Conservation (phyloP, 2,113 vertebrate species). For the Ramphastos sulfuratus region DNA sequence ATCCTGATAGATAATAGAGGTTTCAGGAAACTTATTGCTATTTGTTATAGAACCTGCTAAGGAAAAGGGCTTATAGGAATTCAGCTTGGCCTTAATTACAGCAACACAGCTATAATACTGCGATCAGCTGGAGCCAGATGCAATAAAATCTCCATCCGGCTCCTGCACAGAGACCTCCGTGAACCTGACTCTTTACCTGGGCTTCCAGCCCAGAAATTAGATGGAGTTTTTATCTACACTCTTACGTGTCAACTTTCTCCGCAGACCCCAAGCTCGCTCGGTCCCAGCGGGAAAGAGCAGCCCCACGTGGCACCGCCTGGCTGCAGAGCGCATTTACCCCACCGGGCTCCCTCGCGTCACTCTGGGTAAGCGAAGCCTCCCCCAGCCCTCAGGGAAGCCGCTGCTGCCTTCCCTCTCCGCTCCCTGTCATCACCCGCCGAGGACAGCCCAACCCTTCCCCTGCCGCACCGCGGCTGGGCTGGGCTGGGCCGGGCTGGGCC, state of each 20-base stretch:
- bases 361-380: neutral
- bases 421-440: neutral
- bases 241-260: conserved; percentile 30
- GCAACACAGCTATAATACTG: conserved; percentile 5
- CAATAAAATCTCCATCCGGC: conserved; percentile 67
- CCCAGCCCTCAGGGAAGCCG: rapidly evolving
- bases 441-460: neutral
- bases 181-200: conserved; percentile 59
- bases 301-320: neutral
- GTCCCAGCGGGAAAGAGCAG: neutral
- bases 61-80: neutral
- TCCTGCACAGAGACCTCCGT: conserved; percentile 47
- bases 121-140: conserved; percentile 41
- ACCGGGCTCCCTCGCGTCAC: neutral
- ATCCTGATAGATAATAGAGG: neutral
- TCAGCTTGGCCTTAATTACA: conserved; percentile 45
- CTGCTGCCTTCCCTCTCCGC: neutral
- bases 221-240: conserved; percentile 64
- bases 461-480: neutral
- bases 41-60: conserved; percentile 6
- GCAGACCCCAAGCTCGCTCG: neutral
- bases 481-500: neutral
- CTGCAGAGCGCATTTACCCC: neutral
- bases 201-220: conserved; percentile 70
- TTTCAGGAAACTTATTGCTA: conserved; percentile 35